Evolutionary conservation across 2,888 invertebrate species (phyloP).

Genomic region (Zeuzera pyrina): DNA sequence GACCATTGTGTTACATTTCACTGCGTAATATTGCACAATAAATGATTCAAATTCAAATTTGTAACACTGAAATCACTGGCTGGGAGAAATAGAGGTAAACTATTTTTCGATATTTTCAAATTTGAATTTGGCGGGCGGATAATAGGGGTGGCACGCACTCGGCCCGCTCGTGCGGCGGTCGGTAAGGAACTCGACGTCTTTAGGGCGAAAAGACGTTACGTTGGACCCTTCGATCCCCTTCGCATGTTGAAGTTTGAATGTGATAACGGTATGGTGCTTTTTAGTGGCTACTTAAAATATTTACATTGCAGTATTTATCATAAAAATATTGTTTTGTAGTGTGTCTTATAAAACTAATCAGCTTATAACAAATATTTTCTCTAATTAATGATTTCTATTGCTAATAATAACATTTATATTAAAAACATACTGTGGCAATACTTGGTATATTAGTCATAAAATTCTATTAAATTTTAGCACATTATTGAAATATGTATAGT

Average conservation of each 20-base stretch:
- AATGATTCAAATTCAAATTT: conserved; percentile 1
- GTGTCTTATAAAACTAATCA: no score
- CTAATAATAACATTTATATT: no score
- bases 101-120: no score
- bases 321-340: conserved; percentile 4
- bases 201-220: conserved; percentile 66
- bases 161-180: conserved; percentile 58
- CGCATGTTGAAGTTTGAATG: conserved; percentile 42
- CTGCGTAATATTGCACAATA: conserved; percentile 11
- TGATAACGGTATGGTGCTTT: conserved; percentile 44
- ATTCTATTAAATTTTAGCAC: no score
- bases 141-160: conserved; percentile 31
- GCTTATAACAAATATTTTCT: no score
- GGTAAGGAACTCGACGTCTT: conserved; percentile 61
- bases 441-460: no score
- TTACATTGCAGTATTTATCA: conserved; percentile 9
- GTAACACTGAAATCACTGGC: no score
- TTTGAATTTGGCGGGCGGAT: conserved; percentile 41
- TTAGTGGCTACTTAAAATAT: conserved; percentile 39
- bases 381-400: no score
- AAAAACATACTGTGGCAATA: no score
- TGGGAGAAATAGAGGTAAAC: no score
- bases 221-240: conserved; percentile 56
- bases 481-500: no score
- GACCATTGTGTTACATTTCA: no score